These are phyloP conservation scores for Myanophis thanlyinensis DNA, from an alignment of 2,113 vertebrate genomes.

Conservation along the genomic window DNA sequence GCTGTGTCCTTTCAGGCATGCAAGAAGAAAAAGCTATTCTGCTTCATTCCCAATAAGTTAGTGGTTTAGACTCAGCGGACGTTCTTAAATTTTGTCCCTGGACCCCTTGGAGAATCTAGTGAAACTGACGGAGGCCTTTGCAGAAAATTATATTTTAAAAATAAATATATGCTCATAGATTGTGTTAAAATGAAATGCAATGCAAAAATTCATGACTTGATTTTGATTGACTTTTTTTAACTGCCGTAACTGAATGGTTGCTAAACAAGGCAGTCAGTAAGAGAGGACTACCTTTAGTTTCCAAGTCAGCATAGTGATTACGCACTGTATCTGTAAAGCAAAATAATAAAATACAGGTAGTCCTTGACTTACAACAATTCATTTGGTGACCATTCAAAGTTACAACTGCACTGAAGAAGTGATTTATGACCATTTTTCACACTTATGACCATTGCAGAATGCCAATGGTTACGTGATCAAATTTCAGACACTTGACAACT, in stretches of 20 bases:
- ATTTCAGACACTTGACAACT: not conserved
- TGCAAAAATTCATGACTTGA: not conserved
- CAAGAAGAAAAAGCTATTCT: not conserved
- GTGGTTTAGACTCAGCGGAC: not conserved
- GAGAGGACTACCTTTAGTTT: not conserved
- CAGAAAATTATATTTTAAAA: not conserved
- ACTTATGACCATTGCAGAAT: not conserved
- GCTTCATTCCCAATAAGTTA: not conserved
- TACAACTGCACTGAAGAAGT: not conserved
- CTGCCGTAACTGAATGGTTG: not conserved
- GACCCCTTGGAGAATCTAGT: not conserved
- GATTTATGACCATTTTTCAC: not conserved
- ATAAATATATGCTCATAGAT: not conserved
- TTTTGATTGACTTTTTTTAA: not conserved
- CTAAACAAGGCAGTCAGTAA: not conserved
- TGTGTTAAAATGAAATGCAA: not conserved
- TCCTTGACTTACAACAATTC: not conserved
- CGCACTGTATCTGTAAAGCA: not conserved
- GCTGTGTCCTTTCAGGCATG: accelerated
- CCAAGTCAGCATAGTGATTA: not conserved
- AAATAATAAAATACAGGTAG: not conserved
- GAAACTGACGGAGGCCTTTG: not conserved
- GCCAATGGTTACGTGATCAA: not conserved
- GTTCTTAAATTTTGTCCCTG: not conserved
- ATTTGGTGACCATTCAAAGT: not conserved